Evolutionary conservation across 92 coral and sea anemone genomes (phyloP).

Genomic region (Plumapathes pennacea): DNA sequence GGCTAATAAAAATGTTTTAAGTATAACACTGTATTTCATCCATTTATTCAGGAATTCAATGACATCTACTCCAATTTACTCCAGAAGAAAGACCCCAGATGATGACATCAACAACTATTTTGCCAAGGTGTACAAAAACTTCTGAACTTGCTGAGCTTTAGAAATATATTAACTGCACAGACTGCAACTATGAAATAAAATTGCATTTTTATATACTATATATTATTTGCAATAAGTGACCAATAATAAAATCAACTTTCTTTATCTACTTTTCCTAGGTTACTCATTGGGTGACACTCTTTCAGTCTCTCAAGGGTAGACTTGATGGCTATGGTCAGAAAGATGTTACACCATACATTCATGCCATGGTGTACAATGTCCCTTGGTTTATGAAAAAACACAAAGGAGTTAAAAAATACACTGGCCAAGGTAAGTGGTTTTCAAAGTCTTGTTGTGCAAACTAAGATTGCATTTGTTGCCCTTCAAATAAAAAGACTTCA

Average conservation of each 20-base stretch:
- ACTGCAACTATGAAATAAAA: not conserved
- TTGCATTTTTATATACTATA: not conserved
- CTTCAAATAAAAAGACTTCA: constrained; percentile 23
- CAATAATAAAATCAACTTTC: not conserved
- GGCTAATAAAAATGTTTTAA: too few relatives aligned
- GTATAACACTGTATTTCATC: too few relatives aligned
- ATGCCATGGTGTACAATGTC: constrained; percentile 54
- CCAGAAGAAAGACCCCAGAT: constrained; percentile 50
- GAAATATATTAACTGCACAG: not conserved
- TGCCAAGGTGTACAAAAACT: constrained; percentile 32
- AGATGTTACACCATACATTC: constrained; percentile 44
- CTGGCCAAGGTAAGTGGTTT: constrained; percentile 50
- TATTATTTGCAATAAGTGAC: not conserved
- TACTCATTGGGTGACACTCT: constrained; percentile 44
- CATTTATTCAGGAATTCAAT: constrained; percentile 28
- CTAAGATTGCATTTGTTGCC: too few relatives aligned
- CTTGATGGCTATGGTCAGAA: constrained; percentile 44
- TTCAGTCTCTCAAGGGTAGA: constrained; percentile 23
- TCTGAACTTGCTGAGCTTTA: not conserved
- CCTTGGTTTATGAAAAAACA: constrained; percentile 45
- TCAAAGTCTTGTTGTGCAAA: too few relatives aligned
- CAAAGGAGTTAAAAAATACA: constrained; percentile 35
- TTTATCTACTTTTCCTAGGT: constrained; percentile 18
- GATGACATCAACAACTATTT: constrained; percentile 38
- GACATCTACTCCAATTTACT: constrained; percentile 28